Evolutionary conservation across 2,888 invertebrate genomes (phyloP).

Genomic region (Gymnocheta viridis): DNA sequence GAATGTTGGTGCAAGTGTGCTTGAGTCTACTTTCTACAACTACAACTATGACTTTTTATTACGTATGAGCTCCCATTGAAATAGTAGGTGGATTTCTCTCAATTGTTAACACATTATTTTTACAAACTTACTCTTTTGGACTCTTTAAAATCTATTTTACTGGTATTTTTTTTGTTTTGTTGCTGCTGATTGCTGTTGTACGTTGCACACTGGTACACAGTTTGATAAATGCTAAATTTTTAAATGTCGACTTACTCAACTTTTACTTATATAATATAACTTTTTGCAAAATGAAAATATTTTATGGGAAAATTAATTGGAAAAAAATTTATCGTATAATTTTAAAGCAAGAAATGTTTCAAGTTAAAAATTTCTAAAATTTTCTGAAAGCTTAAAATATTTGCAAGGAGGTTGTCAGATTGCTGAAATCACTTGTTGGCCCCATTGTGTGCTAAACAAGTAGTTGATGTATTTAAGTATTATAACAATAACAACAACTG

Average conservation of each 20-base stretch:
- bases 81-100: conserved; percentile 64
- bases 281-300: too few relatives aligned
- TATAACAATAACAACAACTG: conserved; percentile 48
- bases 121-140: conserved; percentile 46
- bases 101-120: conserved; percentile 47
- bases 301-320: too few relatives aligned
- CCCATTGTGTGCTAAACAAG: conserved; percentile 29
- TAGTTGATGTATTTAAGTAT: conserved; percentile 38
- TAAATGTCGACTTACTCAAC: too few relatives aligned
- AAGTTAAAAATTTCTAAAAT: too few relatives aligned
- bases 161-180: background rate
- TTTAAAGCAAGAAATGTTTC: background rate
- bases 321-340: too few relatives aligned
- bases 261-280: too few relatives aligned
- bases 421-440: background rate
- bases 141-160: conserved; percentile 40
- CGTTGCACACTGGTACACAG: background rate
- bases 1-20: background rate
- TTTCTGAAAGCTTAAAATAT: too few relatives aligned
- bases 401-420: too few relatives aligned
- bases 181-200: background rate
- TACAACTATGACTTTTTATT: conserved; percentile 36
- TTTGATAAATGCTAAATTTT: too few relatives aligned
- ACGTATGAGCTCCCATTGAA: conserved; percentile 65
- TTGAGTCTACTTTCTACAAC: background rate